Percentiles rank a stretch among this genome's conserved stretches.
phyloP scores from a whole-genome alignment of 2,113 vertebrate species.

The Cisticola juncidis region DNA sequence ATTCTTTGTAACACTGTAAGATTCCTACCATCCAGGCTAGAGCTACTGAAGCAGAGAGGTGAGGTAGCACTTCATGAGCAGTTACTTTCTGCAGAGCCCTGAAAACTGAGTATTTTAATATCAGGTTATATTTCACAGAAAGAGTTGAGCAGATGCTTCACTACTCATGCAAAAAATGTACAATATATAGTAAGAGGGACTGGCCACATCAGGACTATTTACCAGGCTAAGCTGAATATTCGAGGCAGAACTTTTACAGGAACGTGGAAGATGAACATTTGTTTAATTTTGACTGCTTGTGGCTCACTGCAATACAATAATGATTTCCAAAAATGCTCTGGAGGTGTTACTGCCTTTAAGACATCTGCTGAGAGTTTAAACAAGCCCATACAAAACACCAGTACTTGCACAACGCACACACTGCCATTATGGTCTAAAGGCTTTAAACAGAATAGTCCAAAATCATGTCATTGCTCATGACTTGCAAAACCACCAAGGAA shows the following conservation, averaged over 20 bases:
- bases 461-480: background rate
- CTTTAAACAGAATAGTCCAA: background rate
- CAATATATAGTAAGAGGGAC: background rate
- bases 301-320: background rate
- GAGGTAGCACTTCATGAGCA: background rate
- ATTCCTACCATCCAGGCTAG: background rate
- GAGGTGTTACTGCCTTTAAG: background rate
- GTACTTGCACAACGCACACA: background rate
- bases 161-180: background rate
- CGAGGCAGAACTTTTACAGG: background rate
- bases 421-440: background rate
- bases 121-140: background rate
- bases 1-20: background rate
- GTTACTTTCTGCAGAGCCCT: background rate
- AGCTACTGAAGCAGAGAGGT: background rate
- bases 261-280: background rate
- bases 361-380: background rate
- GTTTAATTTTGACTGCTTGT: background rate
- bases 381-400: background rate
- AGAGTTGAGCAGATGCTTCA: background rate
- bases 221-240: background rate
- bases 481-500: slow-evolving; percentile 16
- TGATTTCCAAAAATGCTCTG: background rate
- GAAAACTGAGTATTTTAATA: background rate
- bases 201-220: background rate